phyloP scores from a whole-genome alignment of 2,888 invertebrate species.

The Thumatha senex region DNA sequence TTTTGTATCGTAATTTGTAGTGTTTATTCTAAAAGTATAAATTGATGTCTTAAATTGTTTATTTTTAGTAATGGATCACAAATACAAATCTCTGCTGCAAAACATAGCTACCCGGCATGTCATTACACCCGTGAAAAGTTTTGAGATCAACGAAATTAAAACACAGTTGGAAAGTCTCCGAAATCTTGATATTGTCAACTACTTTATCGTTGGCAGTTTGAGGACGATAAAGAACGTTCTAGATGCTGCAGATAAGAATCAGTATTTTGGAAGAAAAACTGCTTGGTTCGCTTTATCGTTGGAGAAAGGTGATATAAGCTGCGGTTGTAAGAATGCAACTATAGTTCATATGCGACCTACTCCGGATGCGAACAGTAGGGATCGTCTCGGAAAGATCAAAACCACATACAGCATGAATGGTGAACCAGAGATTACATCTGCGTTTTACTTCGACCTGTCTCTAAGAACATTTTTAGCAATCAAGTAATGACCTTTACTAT shows the following conservation, averaged over 20 bases:
- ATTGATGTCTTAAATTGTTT: conserved; percentile 10
- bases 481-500: conserved; percentile 84
- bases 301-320: conserved; percentile 88
- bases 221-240: conserved; percentile 88
- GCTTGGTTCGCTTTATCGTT: conserved; percentile 94
- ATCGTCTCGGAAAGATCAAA: conserved; percentile 87
- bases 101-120: conserved; percentile 96
- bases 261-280: conserved; percentile 92
- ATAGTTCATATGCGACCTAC: conserved; percentile 90
- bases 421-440: conserved; percentile 89
- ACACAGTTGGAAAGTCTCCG: conserved; percentile 88
- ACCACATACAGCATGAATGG: conserved; percentile 88
- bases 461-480: conserved; percentile 88
- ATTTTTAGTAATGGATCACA: conserved; percentile 93
- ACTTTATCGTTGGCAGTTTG: conserved; percentile 91
- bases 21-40: conserved; percentile 11
- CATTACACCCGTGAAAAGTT: conserved; percentile 86
- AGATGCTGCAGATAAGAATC: conserved; percentile 87
- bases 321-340: conserved; percentile 90
- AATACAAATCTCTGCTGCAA: conserved; percentile 94
- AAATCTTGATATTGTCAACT: conserved; percentile 94
- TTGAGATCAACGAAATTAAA: conserved; percentile 84
- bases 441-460: conserved; percentile 95
- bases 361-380: conserved; percentile 86
- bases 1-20: conserved; percentile 20